phyloP scores from a whole-genome alignment of 2,113 vertebrate species.

The Cynoglossus semilaevis region DNA sequence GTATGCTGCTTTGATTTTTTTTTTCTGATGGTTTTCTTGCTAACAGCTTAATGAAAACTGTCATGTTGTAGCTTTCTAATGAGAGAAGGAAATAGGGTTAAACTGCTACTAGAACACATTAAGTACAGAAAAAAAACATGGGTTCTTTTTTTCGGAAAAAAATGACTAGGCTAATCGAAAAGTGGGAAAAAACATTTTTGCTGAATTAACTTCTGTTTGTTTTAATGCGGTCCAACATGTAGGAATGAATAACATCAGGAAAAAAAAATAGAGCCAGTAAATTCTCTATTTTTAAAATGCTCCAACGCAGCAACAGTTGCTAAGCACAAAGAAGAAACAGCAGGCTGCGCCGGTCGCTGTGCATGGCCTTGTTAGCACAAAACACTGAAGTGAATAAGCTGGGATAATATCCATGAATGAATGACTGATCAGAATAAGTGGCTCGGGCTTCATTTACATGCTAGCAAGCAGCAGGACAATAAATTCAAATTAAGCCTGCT shows the following conservation, averaged over 20 bases:
- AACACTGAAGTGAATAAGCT: conserved; percentile 22
- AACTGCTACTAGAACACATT: too few species aligned
- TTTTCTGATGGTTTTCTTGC: too few species aligned
- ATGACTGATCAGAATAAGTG: conserved; percentile 11
- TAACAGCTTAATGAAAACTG: too few species aligned
- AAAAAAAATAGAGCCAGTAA: neutral
- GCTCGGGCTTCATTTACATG: conserved; percentile 32
- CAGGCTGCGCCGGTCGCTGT: neutral
- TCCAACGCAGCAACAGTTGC: conserved; percentile 7
- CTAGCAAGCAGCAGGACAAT: conserved; percentile 3
- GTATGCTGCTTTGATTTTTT: too few species aligned
- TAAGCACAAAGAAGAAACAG: conserved; percentile 17
- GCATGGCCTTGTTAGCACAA: conserved; percentile 30
- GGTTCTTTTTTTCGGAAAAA: too few species aligned
- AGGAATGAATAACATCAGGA: neutral
- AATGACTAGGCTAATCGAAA: too few species aligned
- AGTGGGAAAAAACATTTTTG: too few species aligned
- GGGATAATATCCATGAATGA: conserved; percentile 33
- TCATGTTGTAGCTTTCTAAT: too few species aligned
- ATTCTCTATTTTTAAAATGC: neutral
- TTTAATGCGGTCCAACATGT: too few species aligned
- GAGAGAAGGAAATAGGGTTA: too few species aligned
- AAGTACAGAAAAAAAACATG: too few species aligned
- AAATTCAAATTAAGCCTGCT: conserved; percentile 25
- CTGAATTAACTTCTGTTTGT: too few species aligned